Evolutionary conservation across 2,888 invertebrate genomes (phyloP).

Genomic region (Euphydryas editha): DNA sequence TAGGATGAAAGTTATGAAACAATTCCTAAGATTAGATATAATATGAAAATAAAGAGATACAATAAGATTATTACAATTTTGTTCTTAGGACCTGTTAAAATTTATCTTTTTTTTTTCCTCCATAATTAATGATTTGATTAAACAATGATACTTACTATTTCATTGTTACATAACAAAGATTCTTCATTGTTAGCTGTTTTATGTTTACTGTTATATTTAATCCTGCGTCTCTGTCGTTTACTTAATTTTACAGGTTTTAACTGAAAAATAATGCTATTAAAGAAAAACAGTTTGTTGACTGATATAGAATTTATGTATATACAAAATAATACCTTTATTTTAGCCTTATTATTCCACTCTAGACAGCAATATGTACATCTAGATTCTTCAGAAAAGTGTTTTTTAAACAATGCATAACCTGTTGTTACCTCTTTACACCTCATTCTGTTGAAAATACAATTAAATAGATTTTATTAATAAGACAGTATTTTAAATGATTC

Average conservation of each 20-base stretch:
- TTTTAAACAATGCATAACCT: slow-evolving; percentile 63
- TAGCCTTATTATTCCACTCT: slow-evolving; percentile 61
- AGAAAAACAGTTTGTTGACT: background rate
- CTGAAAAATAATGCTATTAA: slow-evolving; percentile 50
- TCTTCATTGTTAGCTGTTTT: slow-evolving; percentile 44
- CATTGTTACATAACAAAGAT: slow-evolving; percentile 56
- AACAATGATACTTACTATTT: slow-evolving; percentile 53
- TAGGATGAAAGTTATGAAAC: too few relatives aligned
- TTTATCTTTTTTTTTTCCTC: too few relatives aligned
- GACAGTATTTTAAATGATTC: background rate
- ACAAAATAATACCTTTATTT: slow-evolving; percentile 54
- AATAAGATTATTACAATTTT: too few relatives aligned
- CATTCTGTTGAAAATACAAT: slow-evolving; percentile 54
- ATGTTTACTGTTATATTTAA: slow-evolving; percentile 48
- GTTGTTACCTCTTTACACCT: slow-evolving; percentile 62
- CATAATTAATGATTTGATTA: too few relatives aligned
- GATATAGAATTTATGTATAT: slow-evolving; percentile 8
- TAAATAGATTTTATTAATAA: slow-evolving; percentile 11
- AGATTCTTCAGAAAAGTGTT: slow-evolving; percentile 60
- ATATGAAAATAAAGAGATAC: too few relatives aligned
- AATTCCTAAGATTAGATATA: too few relatives aligned
- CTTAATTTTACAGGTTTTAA: slow-evolving; percentile 56
- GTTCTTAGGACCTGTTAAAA: too few relatives aligned
- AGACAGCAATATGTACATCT: slow-evolving; percentile 68
- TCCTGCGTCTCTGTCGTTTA: slow-evolving; percentile 58